A percentile compares a stretch with the other conserved stretches of the same genome.
Evolutionary conservation across 1,140 invertebrate species (phyloP).

Genomic region (Procambarus virginalis): DNA sequence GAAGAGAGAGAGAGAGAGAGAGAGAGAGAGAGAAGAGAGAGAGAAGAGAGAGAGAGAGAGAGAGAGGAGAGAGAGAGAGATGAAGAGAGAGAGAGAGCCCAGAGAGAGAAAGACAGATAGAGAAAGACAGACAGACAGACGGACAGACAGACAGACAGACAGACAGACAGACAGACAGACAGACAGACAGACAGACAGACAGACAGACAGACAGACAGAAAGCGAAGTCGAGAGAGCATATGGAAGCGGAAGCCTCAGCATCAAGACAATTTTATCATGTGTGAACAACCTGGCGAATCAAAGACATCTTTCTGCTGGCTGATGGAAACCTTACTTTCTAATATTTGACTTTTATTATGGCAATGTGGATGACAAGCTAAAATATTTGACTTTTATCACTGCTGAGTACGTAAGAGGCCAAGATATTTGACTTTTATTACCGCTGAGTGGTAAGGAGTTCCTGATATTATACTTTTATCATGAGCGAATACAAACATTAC

Average conservation of each 20-base stretch:
- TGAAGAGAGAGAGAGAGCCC: no score
- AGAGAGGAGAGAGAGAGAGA: no score
- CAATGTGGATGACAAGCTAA: background rate
- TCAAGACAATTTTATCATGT: no score
- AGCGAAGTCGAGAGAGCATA: background rate
- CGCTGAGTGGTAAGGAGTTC: background rate
- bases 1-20: no score
- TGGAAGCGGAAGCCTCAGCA: background rate
- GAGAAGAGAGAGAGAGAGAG: no score
- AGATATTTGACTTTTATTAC: background rate
- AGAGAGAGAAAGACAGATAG: background rate
- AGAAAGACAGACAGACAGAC: background rate
- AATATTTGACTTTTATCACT: background rate
- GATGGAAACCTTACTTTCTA: background rate
- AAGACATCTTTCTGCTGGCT: no score
- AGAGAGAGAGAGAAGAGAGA: no score
- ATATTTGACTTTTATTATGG: background rate
- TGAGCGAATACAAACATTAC: background rate
- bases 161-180: background rate
- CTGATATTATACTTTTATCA: background rate
- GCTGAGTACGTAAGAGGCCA: background rate
- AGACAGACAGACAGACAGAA: background rate
- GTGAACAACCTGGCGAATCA: background rate
- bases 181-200: background rate
- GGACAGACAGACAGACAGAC: background rate